A percentile compares a stretch with the other conserved stretches of the same genome.
Evolutionary conservation across 2,888 invertebrate genomes (phyloP).

Genomic region (Minunthozetes semirufus): DNA sequence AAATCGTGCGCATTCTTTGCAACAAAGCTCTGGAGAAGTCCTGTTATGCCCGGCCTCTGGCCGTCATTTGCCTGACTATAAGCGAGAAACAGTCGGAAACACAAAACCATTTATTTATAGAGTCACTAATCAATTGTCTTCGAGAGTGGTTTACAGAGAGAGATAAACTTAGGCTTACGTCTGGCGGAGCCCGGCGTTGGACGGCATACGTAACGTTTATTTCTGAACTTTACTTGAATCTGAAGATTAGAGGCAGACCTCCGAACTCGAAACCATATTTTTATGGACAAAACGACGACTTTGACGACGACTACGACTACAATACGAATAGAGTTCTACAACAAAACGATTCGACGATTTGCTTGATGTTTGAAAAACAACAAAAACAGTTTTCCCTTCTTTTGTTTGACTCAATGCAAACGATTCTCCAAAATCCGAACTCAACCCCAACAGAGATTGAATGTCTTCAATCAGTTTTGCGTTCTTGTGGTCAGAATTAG

Average conservation of each 20-base stretch:
- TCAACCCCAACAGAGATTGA: slow-evolving; percentile 39
- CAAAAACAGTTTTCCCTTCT: slow-evolving; percentile 60
- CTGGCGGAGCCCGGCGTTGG: slow-evolving; percentile 56
- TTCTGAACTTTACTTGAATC: slow-evolving; percentile 72
- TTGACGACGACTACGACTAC: slow-evolving; percentile 26
- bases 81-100: slow-evolving; percentile 63
- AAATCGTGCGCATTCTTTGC: slow-evolving; percentile 71
- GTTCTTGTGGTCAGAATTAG: slow-evolving; percentile 49
- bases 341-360: background rate
- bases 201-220: slow-evolving; percentile 77
- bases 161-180: slow-evolving; percentile 56
- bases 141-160: slow-evolving; percentile 84
- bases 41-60: slow-evolving; percentile 71
- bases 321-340: background rate
- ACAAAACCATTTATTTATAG: slow-evolving; percentile 59
- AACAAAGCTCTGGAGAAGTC: slow-evolving; percentile 71
- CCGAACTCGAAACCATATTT: slow-evolving; percentile 36
- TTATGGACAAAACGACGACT: slow-evolving; percentile 21
- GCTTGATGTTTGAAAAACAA: slow-evolving; percentile 9
- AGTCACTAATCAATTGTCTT: slow-evolving; percentile 78
- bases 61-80: slow-evolving; percentile 74
- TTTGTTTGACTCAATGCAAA: slow-evolving; percentile 80
- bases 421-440: slow-evolving; percentile 53
- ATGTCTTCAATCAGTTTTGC: slow-evolving; percentile 37
- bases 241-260: slow-evolving; percentile 56